Evolutionary conservation across 1,140 invertebrate species (phyloP).

Genomic region (Drosophila funebris): DNA sequence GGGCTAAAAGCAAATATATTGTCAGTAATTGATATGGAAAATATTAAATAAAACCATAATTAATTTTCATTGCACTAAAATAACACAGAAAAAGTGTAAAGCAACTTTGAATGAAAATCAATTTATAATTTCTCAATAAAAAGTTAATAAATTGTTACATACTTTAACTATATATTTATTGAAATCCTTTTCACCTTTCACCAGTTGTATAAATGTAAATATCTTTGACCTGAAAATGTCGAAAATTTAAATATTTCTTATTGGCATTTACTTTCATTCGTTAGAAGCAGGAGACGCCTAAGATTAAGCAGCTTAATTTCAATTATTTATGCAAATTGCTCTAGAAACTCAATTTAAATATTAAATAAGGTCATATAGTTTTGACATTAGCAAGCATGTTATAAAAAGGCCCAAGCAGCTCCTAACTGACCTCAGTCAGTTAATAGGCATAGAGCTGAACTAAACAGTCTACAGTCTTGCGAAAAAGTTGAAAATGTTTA

Average conservation of each 20-base stretch:
- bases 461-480: background rate
- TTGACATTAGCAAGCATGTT: background rate
- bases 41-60: background rate
- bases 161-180: too few relatives aligned
- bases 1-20: background rate
- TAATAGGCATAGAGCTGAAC: background rate
- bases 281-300: background rate
- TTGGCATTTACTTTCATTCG: background rate
- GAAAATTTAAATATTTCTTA: background rate
- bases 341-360: constrained; percentile 6
- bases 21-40: background rate
- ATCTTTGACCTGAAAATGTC: background rate
- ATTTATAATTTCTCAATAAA: too few relatives aligned
- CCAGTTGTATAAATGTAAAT: background rate
- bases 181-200: constrained; percentile 5
- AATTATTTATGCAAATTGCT: constrained; percentile 36
- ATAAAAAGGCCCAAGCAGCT: constrained; percentile 10
- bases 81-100: background rate
- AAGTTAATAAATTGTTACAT: too few relatives aligned
- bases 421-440: constrained; percentile 7
- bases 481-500: background rate
- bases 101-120: background rate
- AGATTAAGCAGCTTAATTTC: background rate
- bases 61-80: background rate
- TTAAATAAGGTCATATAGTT: background rate